These are phyloP conservation scores for Musca vetustissima DNA, from an alignment of 1,140 invertebrate genomes.

Conservation along the genomic window DNA sequence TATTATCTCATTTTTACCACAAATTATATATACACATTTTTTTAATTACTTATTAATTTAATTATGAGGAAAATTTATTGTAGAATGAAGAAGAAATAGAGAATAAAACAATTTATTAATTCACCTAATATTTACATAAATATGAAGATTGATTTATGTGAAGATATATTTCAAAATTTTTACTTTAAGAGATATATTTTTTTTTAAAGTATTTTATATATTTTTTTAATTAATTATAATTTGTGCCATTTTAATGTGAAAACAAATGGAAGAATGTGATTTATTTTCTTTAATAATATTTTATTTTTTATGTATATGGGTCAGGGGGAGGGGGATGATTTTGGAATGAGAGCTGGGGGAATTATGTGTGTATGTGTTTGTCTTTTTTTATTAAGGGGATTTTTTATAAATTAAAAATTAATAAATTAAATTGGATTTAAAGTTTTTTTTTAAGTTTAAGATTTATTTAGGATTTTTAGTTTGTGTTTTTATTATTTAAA, in stretches of 20 bases:
- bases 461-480: background rate
- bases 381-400: background rate
- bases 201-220: no score
- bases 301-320: no score
- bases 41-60: background rate
- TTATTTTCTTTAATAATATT: background rate
- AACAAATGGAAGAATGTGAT: conserved; percentile 26
- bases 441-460: no score
- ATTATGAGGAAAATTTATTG: no score
- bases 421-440: background rate
- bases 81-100: no score
- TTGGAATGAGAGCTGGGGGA: no score
- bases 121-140: conserved; percentile 1
- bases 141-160: background rate
- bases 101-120: conserved; percentile 4
- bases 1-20: no score
- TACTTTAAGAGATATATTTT: background rate
- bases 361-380: background rate
- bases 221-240: background rate
- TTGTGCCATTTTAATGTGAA: conserved; percentile 21
- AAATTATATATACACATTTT: no score
- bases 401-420: background rate
- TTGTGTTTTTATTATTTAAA: background rate
- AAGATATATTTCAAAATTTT: background rate
- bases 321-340: background rate